phyloP scores from a whole-genome alignment of 2,113 vertebrate genomes.

The Tricholaema leucomelas region DNA sequence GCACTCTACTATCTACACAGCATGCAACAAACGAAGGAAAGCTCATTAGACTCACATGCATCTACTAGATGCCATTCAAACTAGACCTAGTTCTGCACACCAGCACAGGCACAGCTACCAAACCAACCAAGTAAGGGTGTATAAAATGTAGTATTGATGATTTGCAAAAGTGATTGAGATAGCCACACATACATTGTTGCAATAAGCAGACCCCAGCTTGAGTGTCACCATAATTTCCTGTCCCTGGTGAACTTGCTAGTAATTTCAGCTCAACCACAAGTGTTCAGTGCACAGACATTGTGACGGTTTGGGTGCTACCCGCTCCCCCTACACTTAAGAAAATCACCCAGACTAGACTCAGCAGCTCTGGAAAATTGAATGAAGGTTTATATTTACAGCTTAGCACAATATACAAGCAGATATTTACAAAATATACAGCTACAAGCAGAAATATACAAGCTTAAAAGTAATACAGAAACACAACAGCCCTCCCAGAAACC shows the following conservation, averaged over 20 bases:
- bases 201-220: background rate
- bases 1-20: background rate
- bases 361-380: too few species aligned
- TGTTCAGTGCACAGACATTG: background rate
- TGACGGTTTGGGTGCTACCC: too few species aligned
- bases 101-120: background rate
- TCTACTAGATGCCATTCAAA: background rate
- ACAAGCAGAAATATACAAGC: too few species aligned
- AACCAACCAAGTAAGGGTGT: background rate
- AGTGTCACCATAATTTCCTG: constrained; percentile 44
- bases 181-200: background rate
- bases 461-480: too few species aligned
- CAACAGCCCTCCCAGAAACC: too few species aligned
- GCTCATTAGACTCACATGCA: background rate
- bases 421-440: too few species aligned
- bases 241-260: background rate
- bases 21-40: background rate
- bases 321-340: too few species aligned
- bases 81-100: background rate
- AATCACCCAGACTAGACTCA: too few species aligned
- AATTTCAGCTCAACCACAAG: constrained; percentile 16
- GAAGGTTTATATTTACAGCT: too few species aligned
- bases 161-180: background rate
- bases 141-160: background rate
- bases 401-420: too few species aligned